A percentile compares a stretch with the other conserved stretches of the same genome.
phyloP scores from a whole-genome alignment of 2,113 vertebrate genomes.

The Mustela nigripes region DNA sequence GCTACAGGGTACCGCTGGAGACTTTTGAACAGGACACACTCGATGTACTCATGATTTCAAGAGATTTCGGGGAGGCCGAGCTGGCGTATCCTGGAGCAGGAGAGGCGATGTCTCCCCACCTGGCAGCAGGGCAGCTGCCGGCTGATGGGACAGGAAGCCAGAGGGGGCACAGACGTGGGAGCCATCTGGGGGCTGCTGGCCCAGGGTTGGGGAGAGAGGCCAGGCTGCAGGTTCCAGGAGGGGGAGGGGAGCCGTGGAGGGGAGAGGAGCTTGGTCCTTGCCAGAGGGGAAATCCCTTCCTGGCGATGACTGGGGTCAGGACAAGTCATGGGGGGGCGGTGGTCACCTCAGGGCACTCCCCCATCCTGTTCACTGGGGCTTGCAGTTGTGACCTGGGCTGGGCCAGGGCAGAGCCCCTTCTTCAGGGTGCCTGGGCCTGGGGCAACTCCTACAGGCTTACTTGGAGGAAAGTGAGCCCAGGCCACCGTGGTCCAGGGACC shows the following conservation, averaged over 20 bases:
- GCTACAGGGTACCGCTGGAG: too few relatives aligned
- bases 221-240: neutral
- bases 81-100: neutral
- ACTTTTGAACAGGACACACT: neutral
- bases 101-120: neutral
- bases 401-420: neutral
- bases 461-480: neutral
- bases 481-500: too few relatives aligned
- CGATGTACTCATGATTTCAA: neutral
- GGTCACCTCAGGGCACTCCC: neutral
- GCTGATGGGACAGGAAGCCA: neutral
- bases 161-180: too few relatives aligned
- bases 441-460: too few relatives aligned
- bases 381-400: neutral
- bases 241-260: too few relatives aligned
- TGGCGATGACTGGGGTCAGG: neutral
- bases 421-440: neutral
- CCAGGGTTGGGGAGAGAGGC: neutral
- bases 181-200: neutral
- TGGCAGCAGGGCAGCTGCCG: neutral
- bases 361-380: neutral
- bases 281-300: neutral
- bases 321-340: too few relatives aligned
- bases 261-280: neutral
- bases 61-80: neutral